These are phyloP conservation scores for Anolis sagrei DNA, from an alignment of 2,113 vertebrate genomes.

Conservation along the genomic window DNA sequence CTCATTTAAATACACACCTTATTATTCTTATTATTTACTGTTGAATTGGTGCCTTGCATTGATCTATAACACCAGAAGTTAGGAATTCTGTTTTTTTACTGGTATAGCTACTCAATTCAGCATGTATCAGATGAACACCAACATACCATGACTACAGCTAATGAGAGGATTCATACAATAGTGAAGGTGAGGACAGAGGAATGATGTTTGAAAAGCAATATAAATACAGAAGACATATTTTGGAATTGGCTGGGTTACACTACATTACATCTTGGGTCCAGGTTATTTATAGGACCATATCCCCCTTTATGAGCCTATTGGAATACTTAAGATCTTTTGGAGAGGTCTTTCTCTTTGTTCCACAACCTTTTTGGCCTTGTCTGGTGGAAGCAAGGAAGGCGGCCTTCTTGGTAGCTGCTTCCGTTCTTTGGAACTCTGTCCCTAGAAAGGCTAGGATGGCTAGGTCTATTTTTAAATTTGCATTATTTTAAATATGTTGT, in stretches of 20 bases:
- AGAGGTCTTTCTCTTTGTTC: too few relatives aligned
- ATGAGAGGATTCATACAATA: neutral
- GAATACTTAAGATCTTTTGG: too few relatives aligned
- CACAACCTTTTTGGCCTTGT: too few relatives aligned
- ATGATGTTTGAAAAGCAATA: neutral
- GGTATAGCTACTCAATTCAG: slow-evolving; percentile 32
- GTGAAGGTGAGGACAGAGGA: neutral
- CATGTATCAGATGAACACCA: slow-evolving; percentile 27
- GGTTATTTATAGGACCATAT: too few relatives aligned
- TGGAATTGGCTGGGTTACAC: neutral
- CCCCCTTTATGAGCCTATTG: too few relatives aligned
- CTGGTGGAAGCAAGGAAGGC: too few relatives aligned
- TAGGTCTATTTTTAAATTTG: too few relatives aligned
- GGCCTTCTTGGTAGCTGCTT: too few relatives aligned
- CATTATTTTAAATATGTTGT: too few relatives aligned
- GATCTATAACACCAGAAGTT: neutral
- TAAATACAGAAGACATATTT: neutral
- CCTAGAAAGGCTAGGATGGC: too few relatives aligned
- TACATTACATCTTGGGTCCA: too few relatives aligned
- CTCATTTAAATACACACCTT: slow-evolving; percentile 46
- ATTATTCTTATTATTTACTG: slow-evolving; percentile 47
- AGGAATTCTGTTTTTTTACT: slow-evolving; percentile 46
- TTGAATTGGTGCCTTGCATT: slow-evolving; percentile 54
- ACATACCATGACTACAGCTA: neutral
- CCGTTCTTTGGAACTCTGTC: too few relatives aligned